Base-by-base conservation (phyloP, 2,888 invertebrate genomes). In the Nemurella pictetii region DNA sequence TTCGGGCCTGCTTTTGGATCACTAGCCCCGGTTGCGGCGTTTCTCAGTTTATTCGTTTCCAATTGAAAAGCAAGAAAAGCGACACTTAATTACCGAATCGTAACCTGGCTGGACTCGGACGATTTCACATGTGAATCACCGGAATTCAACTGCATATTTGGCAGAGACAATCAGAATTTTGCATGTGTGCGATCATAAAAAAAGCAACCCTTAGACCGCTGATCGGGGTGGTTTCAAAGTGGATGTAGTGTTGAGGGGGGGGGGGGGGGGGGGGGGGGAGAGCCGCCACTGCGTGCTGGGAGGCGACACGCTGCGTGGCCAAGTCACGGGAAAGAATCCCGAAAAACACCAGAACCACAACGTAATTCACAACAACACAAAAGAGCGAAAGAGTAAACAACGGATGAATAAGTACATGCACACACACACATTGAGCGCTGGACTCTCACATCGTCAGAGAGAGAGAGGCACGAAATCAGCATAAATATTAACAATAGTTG, bases 311-410 rank as follows among this genome's bases (percentile, higher is more conserved):
- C 77, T 78, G 32, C 26, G 55, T 26, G 84, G 35, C 25, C 55
- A 26, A 82, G 36, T 82, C 72, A 82, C 55, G 80, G 80, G 78
- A 84, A 35, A 28, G 74, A 78, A 32, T 55, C 55, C 30, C 84
- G 29, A 78, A 55, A 55, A 55, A 55, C 55, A 55, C 55, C 55
- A 55, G 55, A 55, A 55, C 55, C 55, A 55, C 55, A 55, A 55
- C 55, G 20, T 55, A 20, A 55, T 55, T 55, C 55, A 55, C 55
- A 55, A 78, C 78, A 78, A n/a, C n/a, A n/a, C n/a, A n/a, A n/a
- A n/a, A n/a, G n/a, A n/a, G n/a, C 78, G 29, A 78, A 78, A 78
- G 78, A 78, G n/a, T 28, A 28, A 55, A 55, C 30, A 78, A 29
- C 78, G 30, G 78, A 78, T 78, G 78, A 78, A 27, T 78, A 30